Evolutionary conservation across 2,797 vertebrate genomes (phyloP), one percentile per base, ranked within the genome.

Genomic region (Decapterus maruadsi): DNA sequence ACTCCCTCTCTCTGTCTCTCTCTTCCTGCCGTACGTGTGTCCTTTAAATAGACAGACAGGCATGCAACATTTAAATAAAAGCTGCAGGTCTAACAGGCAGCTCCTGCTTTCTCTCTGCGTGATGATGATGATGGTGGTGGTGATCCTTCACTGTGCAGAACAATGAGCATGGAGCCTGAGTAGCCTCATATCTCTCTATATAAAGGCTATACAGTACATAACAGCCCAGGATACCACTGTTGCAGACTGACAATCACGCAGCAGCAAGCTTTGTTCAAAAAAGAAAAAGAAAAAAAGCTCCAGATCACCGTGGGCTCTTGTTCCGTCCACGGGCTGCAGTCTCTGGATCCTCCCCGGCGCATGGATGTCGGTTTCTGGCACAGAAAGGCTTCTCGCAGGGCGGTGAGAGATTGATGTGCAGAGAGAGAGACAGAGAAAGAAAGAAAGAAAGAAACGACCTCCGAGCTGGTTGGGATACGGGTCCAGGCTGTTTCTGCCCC

Each of bases 391-490:
- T 70, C 79, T 71, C 62, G 53, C 10, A 54, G 84, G 86, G 87
- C 86, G 81, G 82, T 76, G 4, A 68, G 58, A 87, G 80, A 81
- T 91, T 88, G 72, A 91, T 90, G 92, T 83, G 26, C 26, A 26
- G 77, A 26, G 26, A 26, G 26, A 26, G 26, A 26, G 26, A 26
- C 1, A 26, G 26, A n/a, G 26, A 26, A 26, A 3, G 26, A 26
- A 26, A 26, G 26, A 26, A 26, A 83, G 76, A 80, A 75, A 80
- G 75, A 69, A 84, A 77, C 77, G 71, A 88, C 75, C 86, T 78
- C 40, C 88, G 77, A 81, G 85, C 56, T 81, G 77, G 74, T 80
- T 82, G 90, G 86, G 90, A 92, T 77, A 88, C 94, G 92, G 87
- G 81, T 93, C 90, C 86, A 26, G 26, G 26, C 77, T 85, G 74